Percentiles rank a stretch among this genome's conserved stretches.
Conservation (phyloP, 35 echinoderm and acorn worm genomes). For the Apostichopus californicus region DNA sequence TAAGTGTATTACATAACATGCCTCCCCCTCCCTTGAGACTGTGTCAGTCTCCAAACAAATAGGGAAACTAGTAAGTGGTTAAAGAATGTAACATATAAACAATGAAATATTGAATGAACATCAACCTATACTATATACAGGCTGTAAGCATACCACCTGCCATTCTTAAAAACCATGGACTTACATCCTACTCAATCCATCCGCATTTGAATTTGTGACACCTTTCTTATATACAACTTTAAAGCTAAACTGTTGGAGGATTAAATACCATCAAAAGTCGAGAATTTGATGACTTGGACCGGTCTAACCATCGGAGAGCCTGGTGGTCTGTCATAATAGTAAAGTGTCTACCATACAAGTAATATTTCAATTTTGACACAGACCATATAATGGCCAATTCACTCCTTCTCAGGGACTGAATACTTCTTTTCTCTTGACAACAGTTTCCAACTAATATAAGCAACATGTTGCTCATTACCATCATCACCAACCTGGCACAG, state of each 20-base stretch:
- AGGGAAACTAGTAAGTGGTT: too few species aligned
- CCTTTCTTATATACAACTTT: conserved; percentile 25
- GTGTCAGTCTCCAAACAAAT: too few species aligned
- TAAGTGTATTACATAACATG: too few species aligned
- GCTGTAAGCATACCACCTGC: too few species aligned
- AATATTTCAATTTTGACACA: conserved; percentile 32
- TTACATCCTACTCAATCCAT: not conserved
- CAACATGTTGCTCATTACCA: conserved; percentile 44
- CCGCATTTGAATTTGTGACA: not conserved
- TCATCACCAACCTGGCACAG: conserved; percentile 8
- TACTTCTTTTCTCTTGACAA: conserved; percentile 53
- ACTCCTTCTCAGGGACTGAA: conserved; percentile 68
- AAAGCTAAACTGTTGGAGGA: conserved; percentile 31
- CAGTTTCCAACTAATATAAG: conserved; percentile 54
- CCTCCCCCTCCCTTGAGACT: too few species aligned
- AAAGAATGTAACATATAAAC: too few species aligned
- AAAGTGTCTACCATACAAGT: conserved; percentile 63
- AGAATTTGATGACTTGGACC: not conserved
- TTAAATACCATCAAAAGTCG: too few species aligned
- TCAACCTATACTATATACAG: too few species aligned
- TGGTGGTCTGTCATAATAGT: conserved; percentile 60
- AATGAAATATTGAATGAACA: too few species aligned
- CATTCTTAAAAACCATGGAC: too few species aligned
- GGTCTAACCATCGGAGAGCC: conserved; percentile 17
- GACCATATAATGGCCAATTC: conserved; percentile 71